A percentile compares a stretch with the other conserved stretches of the same genome.
These are phyloP conservation scores for Chionoecetes opilio DNA, from an alignment of 1,140 invertebrate genomes.

Conservation along the genomic window DNA sequence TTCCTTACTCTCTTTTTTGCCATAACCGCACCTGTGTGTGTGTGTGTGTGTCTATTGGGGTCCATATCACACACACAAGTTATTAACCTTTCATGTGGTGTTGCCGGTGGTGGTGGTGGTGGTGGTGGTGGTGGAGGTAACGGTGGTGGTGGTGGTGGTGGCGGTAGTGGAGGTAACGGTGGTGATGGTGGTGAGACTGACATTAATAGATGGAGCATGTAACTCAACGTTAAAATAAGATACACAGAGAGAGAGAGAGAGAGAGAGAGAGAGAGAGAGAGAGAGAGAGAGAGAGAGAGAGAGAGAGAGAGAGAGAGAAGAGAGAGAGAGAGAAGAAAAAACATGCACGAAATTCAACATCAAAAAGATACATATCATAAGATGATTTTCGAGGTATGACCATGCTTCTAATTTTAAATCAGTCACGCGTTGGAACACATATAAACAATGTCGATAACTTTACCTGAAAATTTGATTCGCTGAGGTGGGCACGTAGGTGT, in stretches of 20 bases:
- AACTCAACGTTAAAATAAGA: not conserved
- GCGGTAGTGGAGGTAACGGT: not conserved
- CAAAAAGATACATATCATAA: too few species aligned
- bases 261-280: too few species aligned
- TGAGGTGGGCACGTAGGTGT: not conserved
- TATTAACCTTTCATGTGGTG: not conserved
- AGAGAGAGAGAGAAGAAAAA: too few species aligned
- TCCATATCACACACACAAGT: constrained; percentile 15
- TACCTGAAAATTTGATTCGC: too few species aligned
- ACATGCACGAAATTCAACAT: too few species aligned
- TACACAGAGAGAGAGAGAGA: not conserved
- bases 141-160: not conserved
- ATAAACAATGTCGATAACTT: not conserved
- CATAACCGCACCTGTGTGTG: not conserved
- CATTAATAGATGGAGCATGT: not conserved
- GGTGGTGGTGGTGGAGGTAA: too few species aligned
- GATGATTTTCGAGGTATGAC: too few species aligned
- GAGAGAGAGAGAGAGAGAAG: not conserved
- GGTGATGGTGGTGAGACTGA: not conserved
- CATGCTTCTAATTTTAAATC: too few species aligned
- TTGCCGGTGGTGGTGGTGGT: not conserved
- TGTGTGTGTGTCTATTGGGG: constrained; percentile 11
- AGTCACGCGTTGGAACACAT: not conserved
- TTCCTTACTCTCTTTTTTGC: not conserved
- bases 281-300: too few species aligned